Conservation (phyloP, 92 coral and sea anemone genomes). For the Nematostella vectensis region DNA sequence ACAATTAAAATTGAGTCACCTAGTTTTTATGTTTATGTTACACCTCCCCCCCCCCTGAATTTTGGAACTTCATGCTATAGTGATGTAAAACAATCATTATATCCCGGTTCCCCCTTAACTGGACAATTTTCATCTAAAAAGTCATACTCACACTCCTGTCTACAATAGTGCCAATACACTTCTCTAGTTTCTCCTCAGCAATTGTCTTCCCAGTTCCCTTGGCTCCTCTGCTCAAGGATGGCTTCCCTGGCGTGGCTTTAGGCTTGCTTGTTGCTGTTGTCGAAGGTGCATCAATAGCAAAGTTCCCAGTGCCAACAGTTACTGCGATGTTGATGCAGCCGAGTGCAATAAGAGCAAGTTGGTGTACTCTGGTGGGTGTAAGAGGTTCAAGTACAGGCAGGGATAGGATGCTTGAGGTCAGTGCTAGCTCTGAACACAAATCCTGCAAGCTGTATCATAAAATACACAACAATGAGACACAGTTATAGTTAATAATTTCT, state of each 20-base stretch:
- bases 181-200: slow-evolving; percentile 65
- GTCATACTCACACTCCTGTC: slow-evolving; percentile 89
- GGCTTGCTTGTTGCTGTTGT: slow-evolving; percentile 17
- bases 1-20: too few relatives aligned
- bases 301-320: slow-evolving; percentile 78
- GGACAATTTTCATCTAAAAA: too few relatives aligned
- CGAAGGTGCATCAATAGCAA: slow-evolving; percentile 36
- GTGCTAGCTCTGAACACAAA: slow-evolving; percentile 70
- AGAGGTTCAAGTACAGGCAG: slow-evolving; percentile 92
- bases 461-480: not conserved
- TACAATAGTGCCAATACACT: slow-evolving; percentile 62
- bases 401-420: slow-evolving; percentile 67
- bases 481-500: not conserved
- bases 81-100: too few relatives aligned
- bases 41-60: too few relatives aligned
- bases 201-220: slow-evolving; percentile 30
- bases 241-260: not conserved
- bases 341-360: slow-evolving; percentile 72
- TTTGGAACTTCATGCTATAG: too few relatives aligned
- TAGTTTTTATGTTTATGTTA: too few relatives aligned
- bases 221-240: slow-evolving; percentile 26
- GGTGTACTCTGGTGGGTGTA: slow-evolving; percentile 61
- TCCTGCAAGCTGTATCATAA: slow-evolving; percentile 54
- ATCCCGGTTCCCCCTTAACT: too few relatives aligned
- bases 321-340: slow-evolving; percentile 75